Evolutionary conservation across 2,797 vertebrate species (phyloP), one percentile per base, ranked within the genome.

Genomic region (Alcedo quadribrachys): DNA sequence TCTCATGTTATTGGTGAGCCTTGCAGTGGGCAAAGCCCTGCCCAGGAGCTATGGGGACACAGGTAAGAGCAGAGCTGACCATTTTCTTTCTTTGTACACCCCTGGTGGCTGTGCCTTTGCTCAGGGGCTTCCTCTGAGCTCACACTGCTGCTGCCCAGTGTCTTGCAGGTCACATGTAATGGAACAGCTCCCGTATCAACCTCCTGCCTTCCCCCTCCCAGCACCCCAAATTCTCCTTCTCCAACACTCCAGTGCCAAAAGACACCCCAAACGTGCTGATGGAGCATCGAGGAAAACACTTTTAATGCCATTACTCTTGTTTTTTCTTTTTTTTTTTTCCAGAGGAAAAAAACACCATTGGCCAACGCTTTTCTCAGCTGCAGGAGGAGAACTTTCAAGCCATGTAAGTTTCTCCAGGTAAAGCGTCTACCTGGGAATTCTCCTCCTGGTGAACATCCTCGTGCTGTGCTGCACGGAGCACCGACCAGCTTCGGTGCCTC

Each of bases 21-120:
- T 95, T 25, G 18, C 79, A 54, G 93, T 86, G 58, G 92, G 74
- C 85, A 87, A 84, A 90, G 89, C 76, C 33, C 33, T 96, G 55
- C 81, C 87, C 25, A 91, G 82, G 93, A 89, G 90, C 58, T 86
- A 63, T 62, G 50, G 18, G 83, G 88, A 97, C 42, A 8, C 15
- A 84, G 97, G 97, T 97, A 97, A 97, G 96, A 62, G 42, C 35
- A 30, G 43, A 51, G 69, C 18, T 92, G 60, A 4, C 48, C 8
- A 33, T 67, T 84, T 69, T 40, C 13, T 48, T 30, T 27, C 69
- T 45, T n/a, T 13, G 8, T 17, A 3, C 22, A 24, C 19, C 6
- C 6, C 30, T 37, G 60, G 9, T 16, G 19, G 43, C 77, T 75
- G 45, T 22, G 17, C 6, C n/a, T 48, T 3, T 0, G 16, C 70